Percentiles rank a stretch among this genome's conserved stretches.
phyloP scores from a whole-genome alignment of 1,140 invertebrate species.

The Araneus ventricosus region DNA sequence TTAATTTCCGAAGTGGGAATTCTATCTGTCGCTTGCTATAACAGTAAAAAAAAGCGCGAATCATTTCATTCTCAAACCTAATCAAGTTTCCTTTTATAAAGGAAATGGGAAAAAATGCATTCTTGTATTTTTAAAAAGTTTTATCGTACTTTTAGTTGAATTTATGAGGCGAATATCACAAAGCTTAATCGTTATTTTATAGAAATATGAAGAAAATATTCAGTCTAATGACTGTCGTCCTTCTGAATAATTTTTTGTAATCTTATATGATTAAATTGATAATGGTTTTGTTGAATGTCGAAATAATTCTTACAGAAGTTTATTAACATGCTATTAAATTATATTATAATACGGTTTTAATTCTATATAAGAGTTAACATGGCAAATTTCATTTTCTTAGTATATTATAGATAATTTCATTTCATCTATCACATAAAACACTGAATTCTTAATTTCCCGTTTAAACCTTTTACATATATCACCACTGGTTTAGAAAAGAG shows the following conservation, averaged over 20 bases:
- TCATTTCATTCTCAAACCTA: background rate
- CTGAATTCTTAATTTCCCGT: no score
- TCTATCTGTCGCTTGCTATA: background rate
- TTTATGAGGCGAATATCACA: background rate
- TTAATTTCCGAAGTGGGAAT: background rate
- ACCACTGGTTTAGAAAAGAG: no score
- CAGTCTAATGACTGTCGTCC: background rate
- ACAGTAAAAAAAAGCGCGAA: background rate
- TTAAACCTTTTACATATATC: no score
- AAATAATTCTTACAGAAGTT: no score
- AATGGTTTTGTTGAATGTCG: no score
- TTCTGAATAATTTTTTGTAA: background rate
- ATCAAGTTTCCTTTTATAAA: background rate
- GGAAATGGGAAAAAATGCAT: background rate
- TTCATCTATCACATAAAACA: no score
- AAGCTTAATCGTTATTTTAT: background rate
- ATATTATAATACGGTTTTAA: no score
- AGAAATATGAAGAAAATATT: conserved; percentile 1
- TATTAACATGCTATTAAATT: no score
- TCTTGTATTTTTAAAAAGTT: background rate
- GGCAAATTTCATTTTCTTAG: no score
- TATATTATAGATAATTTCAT: no score
- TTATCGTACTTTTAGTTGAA: background rate
- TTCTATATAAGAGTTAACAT: no score
- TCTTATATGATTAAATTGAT: no score